Base-by-base conservation (phyloP, 2,797 vertebrate species). In the Rachycentron canadum region DNA sequence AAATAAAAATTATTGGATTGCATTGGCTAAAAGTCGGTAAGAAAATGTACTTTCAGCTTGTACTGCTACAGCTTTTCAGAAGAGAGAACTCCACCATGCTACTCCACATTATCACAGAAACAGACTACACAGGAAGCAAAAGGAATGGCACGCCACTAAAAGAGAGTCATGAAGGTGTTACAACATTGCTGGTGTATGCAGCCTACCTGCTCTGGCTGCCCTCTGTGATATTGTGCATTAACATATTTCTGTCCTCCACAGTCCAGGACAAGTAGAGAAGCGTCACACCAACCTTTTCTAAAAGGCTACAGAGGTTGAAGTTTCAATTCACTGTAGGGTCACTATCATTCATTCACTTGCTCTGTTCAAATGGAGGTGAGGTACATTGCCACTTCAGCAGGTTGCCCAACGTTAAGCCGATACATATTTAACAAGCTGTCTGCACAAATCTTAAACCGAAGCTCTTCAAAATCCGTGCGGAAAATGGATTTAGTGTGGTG, bases 341-440 rank as follows among this genome's bases (percentile, higher is more conserved):
- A n/a, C 69, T 55, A 61, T 86, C 86, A 59, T 58, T 82, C 81
- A 64, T 66, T 81, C 66, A 19, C 43, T 65, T n/a, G 13, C 69
- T 67, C 23, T 59, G 78, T 85, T 78, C 71, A 13, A 26, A 32
- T 53, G 30, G 61, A 76, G 81, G 28, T 78, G 71, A 80, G 69
- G 70, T 79, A 71, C 76, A 70, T 60, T 84, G 84, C 81, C 64
- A 86, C 78, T 87, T 90, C 84, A 86, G 78, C 84, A 83, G 80
- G 82, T 82, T 86, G 75, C 80, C 85, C 53, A 49, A 53, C 4
- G 62, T 81, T 84, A 80, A 66, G 65, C 74, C 30, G 36, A 83
- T 91, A 65, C 76, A 84, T 87, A 86, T 90, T 90, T 90, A 85
- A 89, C 87, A 83, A 81, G 86, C 88, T 59, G 85, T 81, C 86